Evolutionary conservation across 2,113 vertebrate genomes (phyloP).

Genomic region (Menura novaehollandiae): DNA sequence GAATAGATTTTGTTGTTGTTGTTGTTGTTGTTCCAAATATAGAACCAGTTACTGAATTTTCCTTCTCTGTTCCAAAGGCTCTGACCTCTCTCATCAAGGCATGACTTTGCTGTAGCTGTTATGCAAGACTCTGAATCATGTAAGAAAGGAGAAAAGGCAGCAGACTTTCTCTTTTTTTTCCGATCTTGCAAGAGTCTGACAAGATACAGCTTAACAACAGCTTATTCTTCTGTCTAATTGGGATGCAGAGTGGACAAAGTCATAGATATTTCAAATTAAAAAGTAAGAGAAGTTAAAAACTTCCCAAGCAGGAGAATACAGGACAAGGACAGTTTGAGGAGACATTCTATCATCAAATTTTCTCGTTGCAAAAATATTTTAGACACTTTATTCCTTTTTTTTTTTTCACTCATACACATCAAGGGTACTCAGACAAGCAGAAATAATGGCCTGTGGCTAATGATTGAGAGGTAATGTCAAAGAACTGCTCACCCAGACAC

Average conservation of each 20-base stretch:
- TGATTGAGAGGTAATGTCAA: constrained; percentile 39
- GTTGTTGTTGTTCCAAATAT: neutral
- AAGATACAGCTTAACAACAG: neutral
- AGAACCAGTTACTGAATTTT: neutral
- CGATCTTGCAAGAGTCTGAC: neutral
- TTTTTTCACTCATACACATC: neutral
- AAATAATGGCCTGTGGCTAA: constrained; percentile 45
- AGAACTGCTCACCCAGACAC: neutral
- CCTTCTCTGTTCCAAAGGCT: neutral
- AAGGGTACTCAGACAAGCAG: constrained; percentile 53
- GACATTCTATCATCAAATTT: constrained; percentile 15
- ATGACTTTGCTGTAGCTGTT: neutral
- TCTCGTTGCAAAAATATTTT: constrained; percentile 24
- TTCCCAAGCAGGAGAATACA: neutral
- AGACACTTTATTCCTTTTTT: neutral
- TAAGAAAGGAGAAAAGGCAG: neutral
- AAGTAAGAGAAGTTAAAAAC: neutral
- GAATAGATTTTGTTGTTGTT: neutral
- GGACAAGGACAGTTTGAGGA: constrained; percentile 12
- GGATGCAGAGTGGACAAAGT: neutral
- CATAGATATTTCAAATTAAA: neutral
- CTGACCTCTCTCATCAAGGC: neutral
- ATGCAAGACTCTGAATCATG: neutral
- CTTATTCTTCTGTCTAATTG: neutral
- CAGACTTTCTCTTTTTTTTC: neutral